Evolutionary conservation across 1,140 invertebrate species (phyloP).

Genomic region (Proctacanthus coquilletti): DNA sequence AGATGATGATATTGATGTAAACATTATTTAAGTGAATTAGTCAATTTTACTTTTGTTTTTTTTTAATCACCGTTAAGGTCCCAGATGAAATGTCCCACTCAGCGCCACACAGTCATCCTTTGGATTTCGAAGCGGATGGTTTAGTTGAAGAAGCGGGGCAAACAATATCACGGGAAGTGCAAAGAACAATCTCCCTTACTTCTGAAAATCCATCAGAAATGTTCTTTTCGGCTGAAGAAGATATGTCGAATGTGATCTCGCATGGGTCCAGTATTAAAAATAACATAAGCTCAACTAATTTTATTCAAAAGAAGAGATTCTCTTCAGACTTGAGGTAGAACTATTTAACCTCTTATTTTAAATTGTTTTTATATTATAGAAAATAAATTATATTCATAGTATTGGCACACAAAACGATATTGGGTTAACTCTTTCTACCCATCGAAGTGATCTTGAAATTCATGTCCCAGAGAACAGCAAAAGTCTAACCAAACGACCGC

Average conservation of each 20-base stretch:
- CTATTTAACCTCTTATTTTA: slow-evolving; percentile 14
- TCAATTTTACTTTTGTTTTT: slow-evolving; percentile 10
- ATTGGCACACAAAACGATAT: slow-evolving; percentile 20
- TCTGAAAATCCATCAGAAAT: slow-evolving; percentile 80
- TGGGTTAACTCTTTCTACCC: slow-evolving; percentile 31
- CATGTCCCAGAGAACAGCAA: slow-evolving; percentile 37
- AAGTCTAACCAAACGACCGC: slow-evolving; percentile 22
- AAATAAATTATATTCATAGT: slow-evolving; percentile 9
- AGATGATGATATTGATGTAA: slow-evolving; percentile 24
- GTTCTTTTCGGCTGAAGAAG: slow-evolving; percentile 83
- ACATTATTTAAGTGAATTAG: not conserved
- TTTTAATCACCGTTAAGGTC: too few species aligned
- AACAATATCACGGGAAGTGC: slow-evolving; percentile 38
- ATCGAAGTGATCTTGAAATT: slow-evolving; percentile 43
- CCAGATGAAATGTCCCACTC: slow-evolving; percentile 35
- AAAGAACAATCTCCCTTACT: slow-evolving; percentile 69
- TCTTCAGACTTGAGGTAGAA: slow-evolving; percentile 34
- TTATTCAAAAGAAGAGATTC: slow-evolving; percentile 35
- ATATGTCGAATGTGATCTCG: slow-evolving; percentile 38
- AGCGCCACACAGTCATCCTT: slow-evolving; percentile 29
- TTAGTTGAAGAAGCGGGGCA: slow-evolving; percentile 8
- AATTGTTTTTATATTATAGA: slow-evolving; percentile 10
- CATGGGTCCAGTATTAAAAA: slow-evolving; percentile 24
- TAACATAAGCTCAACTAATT: slow-evolving; percentile 20
- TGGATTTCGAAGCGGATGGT: slow-evolving; percentile 24